Evolutionary conservation across 2,888 invertebrate species (phyloP).

Genomic region (Drosophila picticornis): DNA sequence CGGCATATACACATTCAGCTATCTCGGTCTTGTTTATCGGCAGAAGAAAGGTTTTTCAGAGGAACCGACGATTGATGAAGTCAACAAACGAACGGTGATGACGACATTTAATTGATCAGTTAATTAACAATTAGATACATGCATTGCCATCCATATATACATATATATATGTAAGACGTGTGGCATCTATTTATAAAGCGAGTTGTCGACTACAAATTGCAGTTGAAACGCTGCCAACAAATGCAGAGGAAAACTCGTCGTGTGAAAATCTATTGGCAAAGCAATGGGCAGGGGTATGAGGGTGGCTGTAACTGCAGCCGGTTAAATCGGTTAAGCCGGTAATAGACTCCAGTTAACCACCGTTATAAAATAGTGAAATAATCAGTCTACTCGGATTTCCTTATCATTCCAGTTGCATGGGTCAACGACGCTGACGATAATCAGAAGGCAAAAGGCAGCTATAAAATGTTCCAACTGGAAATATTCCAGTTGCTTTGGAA

Average conservation of each 20-base stretch:
- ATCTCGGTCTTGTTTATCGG: background rate
- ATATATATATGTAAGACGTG: background rate
- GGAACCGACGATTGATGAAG: slow-evolving; percentile 20
- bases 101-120: slow-evolving; percentile 54
- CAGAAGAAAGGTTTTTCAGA: slow-evolving; percentile 1
- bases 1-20: background rate
- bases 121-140: slow-evolving; percentile 14
- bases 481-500: slow-evolving; percentile 1
- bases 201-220: slow-evolving; percentile 57
- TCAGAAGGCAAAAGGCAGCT: slow-evolving; percentile 5
- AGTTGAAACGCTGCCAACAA: slow-evolving; percentile 67
- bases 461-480: slow-evolving; percentile 32
- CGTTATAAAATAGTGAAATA: slow-evolving; percentile 12
- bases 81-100: slow-evolving; percentile 62
- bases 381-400: slow-evolving; percentile 27
- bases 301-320: slow-evolving; percentile 4
- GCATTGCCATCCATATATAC: slow-evolving; percentile 18
- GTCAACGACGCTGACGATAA: slow-evolving; percentile 56
- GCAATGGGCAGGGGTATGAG: too few species aligned
- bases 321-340: slow-evolving; percentile 60
- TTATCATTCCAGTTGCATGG: slow-evolving; percentile 59
- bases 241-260: slow-evolving; percentile 28
- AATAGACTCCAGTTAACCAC: slow-evolving; percentile 3
- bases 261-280: background rate
- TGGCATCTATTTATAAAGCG: slow-evolving; percentile 28